Evolutionary conservation across 2,113 vertebrate species (phyloP), one percentile per base, ranked within the genome.

Genomic region (Rissa tridactyla): DNA sequence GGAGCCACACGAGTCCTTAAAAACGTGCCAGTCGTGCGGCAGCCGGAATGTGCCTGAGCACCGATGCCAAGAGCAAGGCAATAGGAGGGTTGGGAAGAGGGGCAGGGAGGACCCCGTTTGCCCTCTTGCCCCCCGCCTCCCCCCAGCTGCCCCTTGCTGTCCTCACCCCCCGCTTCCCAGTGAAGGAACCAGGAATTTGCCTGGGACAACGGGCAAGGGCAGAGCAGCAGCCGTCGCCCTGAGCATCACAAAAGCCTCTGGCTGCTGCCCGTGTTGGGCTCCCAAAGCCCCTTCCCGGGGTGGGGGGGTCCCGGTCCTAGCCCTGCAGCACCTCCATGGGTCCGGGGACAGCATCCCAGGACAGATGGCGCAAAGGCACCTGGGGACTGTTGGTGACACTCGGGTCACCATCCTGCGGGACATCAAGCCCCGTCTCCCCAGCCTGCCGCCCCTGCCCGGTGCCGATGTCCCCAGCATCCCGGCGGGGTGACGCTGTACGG

Each of bases 401-500:
- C 5, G 1, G 19, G 29, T 71, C 44, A 76, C n/a, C 23, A 17
- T 55, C n/a, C 61, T 34, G 7, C 5, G 9, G 73, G 44, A 88
- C 17, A 21, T 11, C 52, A 83, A 75, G 15, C 23, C 29, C 29
- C 4, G 3, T 36, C 18, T 64, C n/a, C 38, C 44, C 22, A 11
- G 23, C 15, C 65, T 36, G 23, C 19, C 20, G 54, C 1, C 15
- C 49, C 55, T 69, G n/a, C 22, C 29, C 0, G 3, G 68, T 20
- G 47, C 30, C 2, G 3, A 13, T 52, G 36, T 20, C 47, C 36
- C 18, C 27, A 62, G 75, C 29, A 55, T 52, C 57, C 9, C 4
- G 4, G 34, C 3, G 2, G 47, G 55, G 18, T 9, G 36, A 69
- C 8, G 9, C n/a, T 4, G 1, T 4, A 3, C 1, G 15, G 57